A percentile compares a stretch with the other conserved stretches of the same genome.
Evolutionary conservation across 35 echinoderm and acorn worm species (phyloP).

Genomic region (Hemicentrotus pulcherrimus): DNA sequence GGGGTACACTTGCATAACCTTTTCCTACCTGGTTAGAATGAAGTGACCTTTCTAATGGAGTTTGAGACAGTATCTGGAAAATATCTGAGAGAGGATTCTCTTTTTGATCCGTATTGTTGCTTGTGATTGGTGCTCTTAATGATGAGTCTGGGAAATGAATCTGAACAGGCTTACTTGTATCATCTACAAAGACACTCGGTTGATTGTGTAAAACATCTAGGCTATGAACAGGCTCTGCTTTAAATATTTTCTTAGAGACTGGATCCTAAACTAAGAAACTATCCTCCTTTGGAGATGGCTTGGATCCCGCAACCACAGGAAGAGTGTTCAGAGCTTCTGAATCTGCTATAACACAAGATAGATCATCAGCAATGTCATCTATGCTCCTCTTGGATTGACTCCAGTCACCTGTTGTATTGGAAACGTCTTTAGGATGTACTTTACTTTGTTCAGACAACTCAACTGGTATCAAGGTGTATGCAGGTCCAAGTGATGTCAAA

Average conservation of each 20-base stretch:
- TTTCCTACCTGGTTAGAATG: neutral
- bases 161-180: neutral
- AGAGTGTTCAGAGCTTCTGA: neutral
- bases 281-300: slow-evolving; percentile 7
- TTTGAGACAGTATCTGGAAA: neutral
- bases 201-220: slow-evolving; percentile 33
- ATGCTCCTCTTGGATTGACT: no score
- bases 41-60: neutral
- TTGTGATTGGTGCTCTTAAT: neutral
- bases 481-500: slow-evolving; percentile 15
- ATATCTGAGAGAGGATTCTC: neutral
- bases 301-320: neutral
- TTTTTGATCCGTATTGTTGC: neutral
- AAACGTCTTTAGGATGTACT: neutral
- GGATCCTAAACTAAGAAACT: neutral
- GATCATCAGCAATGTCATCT: neutral
- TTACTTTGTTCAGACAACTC: neutral
- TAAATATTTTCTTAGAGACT: slow-evolving; percentile 8
- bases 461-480: slow-evolving; percentile 8
- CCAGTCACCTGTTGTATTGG: no score
- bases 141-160: slow-evolving; percentile 15
- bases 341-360: neutral
- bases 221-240: slow-evolving; percentile 25
- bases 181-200: slow-evolving; percentile 34
- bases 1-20: neutral